Evolutionary conservation across 2,888 invertebrate genomes (phyloP), one percentile per base, ranked within the genome.

Genomic region (Tuberolachnus salignus): DNA sequence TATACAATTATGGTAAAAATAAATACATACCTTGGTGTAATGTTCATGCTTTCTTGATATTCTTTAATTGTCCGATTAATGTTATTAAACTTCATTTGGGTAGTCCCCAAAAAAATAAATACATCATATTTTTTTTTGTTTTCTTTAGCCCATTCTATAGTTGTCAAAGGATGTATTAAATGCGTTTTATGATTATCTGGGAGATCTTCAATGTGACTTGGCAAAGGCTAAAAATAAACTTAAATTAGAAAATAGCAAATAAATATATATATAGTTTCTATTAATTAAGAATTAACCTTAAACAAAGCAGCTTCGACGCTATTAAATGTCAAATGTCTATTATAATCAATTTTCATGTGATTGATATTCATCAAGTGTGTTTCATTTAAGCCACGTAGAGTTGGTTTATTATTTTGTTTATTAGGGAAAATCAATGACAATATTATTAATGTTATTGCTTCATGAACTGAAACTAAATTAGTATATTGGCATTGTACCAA

Each of bases 351-450:
- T 14, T 67, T 10, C 14, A 74, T 14, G 9, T 21, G 6, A 2
- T 3, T 11, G n/a, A 21, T 8, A n/a, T 2, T 10, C n/a, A n/a
- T 0, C 1, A 4, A 23, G 16, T n/a, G 3, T n/a, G 26, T 0
- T 10, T 67, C 11, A 3, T 42, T 11, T 34, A 75, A 44, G 46
- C 23, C n/a, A 21, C 1, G 6, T 34, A 75, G 11, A 21, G 19
- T 26, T 14, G 75, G 75, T 67, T 57, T 67, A 16, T 57, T 67
- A 4, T 16, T 6, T n/a, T 14, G 21, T 21, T 13, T 44, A 49
- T 72, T 72, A 14, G 78, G 80, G 34, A 64, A 61, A 23, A 57
- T 49, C 42, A 81, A 59, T 26, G 80, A 81, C 10, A 80, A 59
- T 23, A 61, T 61, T 16, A 80, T 63, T 46, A 81, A 46, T 3